Evolutionary conservation across 2,113 vertebrate genomes (phyloP).

Genomic region (Leptobrachium leishanense): DNA sequence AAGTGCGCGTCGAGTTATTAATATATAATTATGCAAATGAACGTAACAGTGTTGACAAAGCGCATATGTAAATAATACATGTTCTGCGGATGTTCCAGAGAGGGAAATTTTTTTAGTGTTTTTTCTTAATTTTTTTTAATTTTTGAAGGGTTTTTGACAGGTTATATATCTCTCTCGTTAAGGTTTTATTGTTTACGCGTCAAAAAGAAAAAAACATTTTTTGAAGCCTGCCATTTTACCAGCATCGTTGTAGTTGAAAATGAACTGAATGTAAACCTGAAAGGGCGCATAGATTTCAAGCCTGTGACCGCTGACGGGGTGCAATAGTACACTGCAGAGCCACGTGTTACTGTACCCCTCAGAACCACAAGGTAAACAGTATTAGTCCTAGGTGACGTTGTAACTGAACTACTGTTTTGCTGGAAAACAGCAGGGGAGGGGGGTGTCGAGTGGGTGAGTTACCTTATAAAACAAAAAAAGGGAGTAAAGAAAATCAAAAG

Average conservation of each 20-base stretch:
- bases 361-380: conserved; percentile 59
- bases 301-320: conserved; percentile 30
- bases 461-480: conserved; percentile 66
- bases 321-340: conserved; percentile 33
- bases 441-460: conserved; percentile 77
- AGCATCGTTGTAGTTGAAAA: conserved; percentile 89
- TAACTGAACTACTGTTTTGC: conserved; percentile 86
- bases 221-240: conserved; percentile 89
- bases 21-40: conserved; percentile 93
- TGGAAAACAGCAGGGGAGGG: conserved; percentile 59
- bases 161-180: conserved; percentile 43
- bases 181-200: conserved; percentile 50
- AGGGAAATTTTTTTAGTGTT: conserved; percentile 74
- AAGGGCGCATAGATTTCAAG: conserved; percentile 81
- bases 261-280: conserved; percentile 89
- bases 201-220: conserved; percentile 82
- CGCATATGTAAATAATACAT: conserved; percentile 92
- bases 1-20: conserved; percentile 70
- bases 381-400: conserved; percentile 87
- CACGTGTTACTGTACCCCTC: conserved; percentile 39
- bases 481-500: conserved; percentile 81
- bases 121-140: conserved; percentile 84
- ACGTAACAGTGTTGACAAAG: conserved; percentile 90
- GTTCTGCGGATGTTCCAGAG: conserved; percentile 91
- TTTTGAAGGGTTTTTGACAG: conserved; percentile 79